Evolutionary conservation across 2,797 vertebrate genomes (phyloP).

Genomic region (Sebastes miniatus): DNA sequence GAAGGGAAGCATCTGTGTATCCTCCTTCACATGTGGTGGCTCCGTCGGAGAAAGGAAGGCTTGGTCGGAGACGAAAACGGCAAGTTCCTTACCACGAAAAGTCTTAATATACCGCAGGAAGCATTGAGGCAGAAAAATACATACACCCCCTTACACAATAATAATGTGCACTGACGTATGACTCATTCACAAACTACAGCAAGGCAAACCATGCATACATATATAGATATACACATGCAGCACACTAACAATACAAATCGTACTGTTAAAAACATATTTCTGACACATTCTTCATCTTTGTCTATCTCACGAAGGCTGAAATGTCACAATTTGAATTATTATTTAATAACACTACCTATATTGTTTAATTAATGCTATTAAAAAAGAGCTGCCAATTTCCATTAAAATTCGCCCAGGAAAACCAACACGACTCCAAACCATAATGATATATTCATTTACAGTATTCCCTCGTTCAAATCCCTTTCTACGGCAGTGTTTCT

Average conservation of each 20-base stretch:
- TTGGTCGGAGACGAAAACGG: not conserved
- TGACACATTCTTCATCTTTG: not conserved
- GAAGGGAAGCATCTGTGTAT: slow-evolving; percentile 26
- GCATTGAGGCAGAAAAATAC: not conserved
- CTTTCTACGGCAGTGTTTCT: not conserved
- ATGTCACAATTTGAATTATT: not conserved
- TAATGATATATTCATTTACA: slow-evolving; percentile 16
- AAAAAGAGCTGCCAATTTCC: not conserved
- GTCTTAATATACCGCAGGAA: not conserved
- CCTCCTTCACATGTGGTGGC: slow-evolving; percentile 28
- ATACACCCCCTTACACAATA: not conserved
- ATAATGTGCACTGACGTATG: not conserved
- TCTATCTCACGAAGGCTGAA: not conserved
- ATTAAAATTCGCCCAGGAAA: slow-evolving; percentile 7
- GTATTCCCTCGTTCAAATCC: not conserved
- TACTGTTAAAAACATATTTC: not conserved
- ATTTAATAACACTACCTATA: too few relatives aligned
- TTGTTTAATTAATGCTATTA: not conserved
- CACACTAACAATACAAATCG: not conserved
- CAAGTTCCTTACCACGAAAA: not conserved
- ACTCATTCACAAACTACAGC: slow-evolving; percentile 15
- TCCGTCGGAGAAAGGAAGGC: slow-evolving; percentile 21
- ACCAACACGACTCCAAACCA: not conserved
- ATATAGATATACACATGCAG: not conserved
- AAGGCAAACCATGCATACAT: not conserved